phyloP scores from a whole-genome alignment of 2,797 vertebrate species.

The Malacoctenus gilli region DNA sequence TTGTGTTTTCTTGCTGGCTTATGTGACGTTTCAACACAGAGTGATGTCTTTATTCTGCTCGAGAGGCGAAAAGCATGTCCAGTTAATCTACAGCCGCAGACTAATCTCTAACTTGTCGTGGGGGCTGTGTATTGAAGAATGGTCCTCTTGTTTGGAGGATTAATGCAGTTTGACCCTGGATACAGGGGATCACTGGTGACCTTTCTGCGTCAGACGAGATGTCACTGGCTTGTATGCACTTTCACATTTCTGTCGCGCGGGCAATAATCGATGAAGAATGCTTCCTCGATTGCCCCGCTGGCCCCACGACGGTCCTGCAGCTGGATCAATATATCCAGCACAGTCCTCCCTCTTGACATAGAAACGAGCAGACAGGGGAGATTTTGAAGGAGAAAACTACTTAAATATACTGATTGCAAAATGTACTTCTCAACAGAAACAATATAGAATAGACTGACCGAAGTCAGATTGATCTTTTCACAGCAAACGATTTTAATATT shows the following conservation, averaged over 20 bases:
- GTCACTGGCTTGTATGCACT: conserved; percentile 13
- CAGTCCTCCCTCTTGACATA: not conserved
- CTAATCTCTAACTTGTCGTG: conserved; percentile 65
- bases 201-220: conserved; percentile 2
- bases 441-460: no score
- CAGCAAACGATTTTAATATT: no score
- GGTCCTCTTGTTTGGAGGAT: conserved; percentile 72
- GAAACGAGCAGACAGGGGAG: not conserved
- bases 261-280: not conserved
- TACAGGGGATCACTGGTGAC: conserved; percentile 16
- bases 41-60: conserved; percentile 9
- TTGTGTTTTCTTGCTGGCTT: not conserved
- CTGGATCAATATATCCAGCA: conserved; percentile 15
- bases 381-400: conserved; percentile 5
- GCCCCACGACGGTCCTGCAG: not conserved
- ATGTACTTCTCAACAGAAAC: no score
- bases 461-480: not conserved
- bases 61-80: conserved; percentile 33
- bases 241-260: conserved; percentile 17
- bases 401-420: no score
- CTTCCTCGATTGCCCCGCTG: not conserved
- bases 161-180: conserved; percentile 50
- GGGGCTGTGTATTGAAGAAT: conserved; percentile 69
- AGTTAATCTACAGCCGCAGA: conserved; percentile 51
- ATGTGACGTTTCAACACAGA: not conserved